Conservation (phyloP, 2,113 vertebrate species). For the Clinocottus analis region DNA sequence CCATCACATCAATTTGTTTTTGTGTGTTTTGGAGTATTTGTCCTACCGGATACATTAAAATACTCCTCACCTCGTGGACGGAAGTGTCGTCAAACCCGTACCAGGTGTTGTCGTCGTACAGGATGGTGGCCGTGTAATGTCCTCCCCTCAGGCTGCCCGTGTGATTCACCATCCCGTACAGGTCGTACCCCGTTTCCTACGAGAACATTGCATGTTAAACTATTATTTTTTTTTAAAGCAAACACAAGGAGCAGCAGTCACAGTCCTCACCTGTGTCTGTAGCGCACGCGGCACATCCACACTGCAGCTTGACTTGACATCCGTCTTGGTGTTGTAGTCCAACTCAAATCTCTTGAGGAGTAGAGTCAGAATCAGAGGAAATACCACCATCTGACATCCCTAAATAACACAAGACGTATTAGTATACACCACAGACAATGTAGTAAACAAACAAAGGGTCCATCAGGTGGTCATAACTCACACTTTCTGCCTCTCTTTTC, state of each 20-base stretch:
- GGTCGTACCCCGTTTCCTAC: conserved; percentile 56
- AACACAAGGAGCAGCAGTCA: background rate
- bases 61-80: conserved; percentile 33
- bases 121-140: conserved; percentile 69
- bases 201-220: background rate
- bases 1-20: background rate
- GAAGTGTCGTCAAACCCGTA: conserved; percentile 58
- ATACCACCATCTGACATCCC: conserved; percentile 44
- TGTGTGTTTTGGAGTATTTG: fast-evolving
- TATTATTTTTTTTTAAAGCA: background rate
- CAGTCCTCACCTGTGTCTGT: background rate
- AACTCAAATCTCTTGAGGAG: conserved; percentile 73
- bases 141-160: conserved; percentile 52
- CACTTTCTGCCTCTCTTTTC: conserved; percentile 59
- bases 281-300: conserved; percentile 49
- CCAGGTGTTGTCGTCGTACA: conserved; percentile 52
- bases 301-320: conserved; percentile 56
- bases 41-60: no score
- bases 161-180: conserved; percentile 73
- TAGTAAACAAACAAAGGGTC: background rate
- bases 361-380: conserved; percentile 62
- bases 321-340: conserved; percentile 40
- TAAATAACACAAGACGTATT: conserved; percentile 11
- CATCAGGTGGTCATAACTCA: conserved; percentile 40
- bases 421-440: background rate